Base-by-base conservation (phyloP, 2,888 invertebrate species). In the Acleris literana region DNA sequence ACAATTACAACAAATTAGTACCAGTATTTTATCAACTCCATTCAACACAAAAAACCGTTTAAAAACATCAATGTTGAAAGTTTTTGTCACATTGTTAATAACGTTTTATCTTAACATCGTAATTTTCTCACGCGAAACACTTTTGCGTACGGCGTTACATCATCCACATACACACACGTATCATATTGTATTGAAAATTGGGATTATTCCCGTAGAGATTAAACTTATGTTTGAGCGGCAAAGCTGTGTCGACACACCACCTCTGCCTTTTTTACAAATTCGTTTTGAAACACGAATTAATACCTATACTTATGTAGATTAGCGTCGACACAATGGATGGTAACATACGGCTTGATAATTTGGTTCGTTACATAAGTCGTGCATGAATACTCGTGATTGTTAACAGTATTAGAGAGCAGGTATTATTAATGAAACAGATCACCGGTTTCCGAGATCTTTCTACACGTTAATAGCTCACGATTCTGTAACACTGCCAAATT, bases 281-380 rank as follows among this genome's bases (percentile, higher is more conserved):
- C 84, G 82, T 85, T 90, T 90, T 88, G 90, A 87, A 90, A 90
- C 87, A 85, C 81, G 87, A 85, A 90, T 92, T 91, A 92, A 92
- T 92, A 89, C 89, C 89, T 90, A 90, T 91, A 92, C 90, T 92
- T 92, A 91, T 90, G 89, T 89, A 91, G 89, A 92, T 91, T 89
- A 89, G 84, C 81, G 85, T 81, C 78, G 78, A 80, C 83, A 92
- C 92, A 92, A 92, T 91, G 80, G 90, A 85, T 78, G 85, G 85
- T 87, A 88, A 88, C 86, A 85, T 85, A 86, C 85, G 74, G 82
- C 76, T 81, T 84, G 82, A 88, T 90, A 90, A 90, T 92, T 91
- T 86, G 76, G 80, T 82, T 68, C 70, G 80, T 90, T 90, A 90
- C 86, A 84, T 88, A 88, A 90, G 78, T 81, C 82, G 81, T 83